Conservation (phyloP, 2,888 invertebrate genomes). For the Meganola albula region DNA sequence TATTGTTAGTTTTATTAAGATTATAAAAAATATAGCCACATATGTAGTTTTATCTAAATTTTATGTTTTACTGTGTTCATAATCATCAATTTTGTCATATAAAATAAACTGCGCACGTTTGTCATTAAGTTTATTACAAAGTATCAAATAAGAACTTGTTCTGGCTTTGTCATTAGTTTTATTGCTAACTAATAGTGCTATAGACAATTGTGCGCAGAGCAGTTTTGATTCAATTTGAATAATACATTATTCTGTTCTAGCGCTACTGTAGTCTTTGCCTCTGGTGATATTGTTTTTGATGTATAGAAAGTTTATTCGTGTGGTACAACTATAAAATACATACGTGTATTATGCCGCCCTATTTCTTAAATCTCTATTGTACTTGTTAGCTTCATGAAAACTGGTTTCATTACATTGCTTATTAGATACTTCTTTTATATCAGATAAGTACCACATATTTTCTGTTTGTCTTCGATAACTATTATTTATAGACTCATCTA, state of each 20-base stretch:
- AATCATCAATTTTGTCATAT: conserved; percentile 6
- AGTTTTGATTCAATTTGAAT: conserved; percentile 43
- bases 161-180: conserved; percentile 18
- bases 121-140: conserved; percentile 7
- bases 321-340: too few species aligned
- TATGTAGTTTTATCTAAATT: not conserved
- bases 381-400: too few species aligned
- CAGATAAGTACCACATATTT: too few species aligned
- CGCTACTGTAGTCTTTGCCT: conserved; percentile 42
- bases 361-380: too few species aligned
- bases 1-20: conserved; percentile 1
- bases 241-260: conserved; percentile 55
- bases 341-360: too few species aligned
- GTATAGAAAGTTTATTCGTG: too few species aligned
- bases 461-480: too few species aligned
- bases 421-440: too few species aligned
- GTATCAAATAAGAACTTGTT: conserved; percentile 13
- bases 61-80: not conserved
- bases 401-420: too few species aligned
- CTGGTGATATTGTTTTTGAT: too few species aligned
- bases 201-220: conserved; percentile 19
- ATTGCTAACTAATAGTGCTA: conserved; percentile 23
- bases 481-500: too few species aligned
- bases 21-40: not conserved
- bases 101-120: conserved; percentile 14